Conservation (phyloP, 2,797 vertebrate genomes). For the Phataginus tricuspis region DNA sequence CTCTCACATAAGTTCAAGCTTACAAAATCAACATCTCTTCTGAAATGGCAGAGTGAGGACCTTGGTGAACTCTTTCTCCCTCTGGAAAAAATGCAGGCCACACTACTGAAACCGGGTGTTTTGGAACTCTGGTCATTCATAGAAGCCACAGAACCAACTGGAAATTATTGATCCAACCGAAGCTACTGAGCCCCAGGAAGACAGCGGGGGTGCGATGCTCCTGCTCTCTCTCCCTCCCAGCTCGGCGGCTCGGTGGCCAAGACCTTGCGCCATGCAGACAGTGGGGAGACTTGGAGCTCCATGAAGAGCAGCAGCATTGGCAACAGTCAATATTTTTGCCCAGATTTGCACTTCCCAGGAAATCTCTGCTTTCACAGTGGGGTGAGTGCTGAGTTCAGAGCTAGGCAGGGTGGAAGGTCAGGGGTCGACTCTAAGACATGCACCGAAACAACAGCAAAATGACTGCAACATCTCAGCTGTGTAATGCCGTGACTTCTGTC, state of each 20-base stretch:
- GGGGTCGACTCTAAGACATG: neutral
- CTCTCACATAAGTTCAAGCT: neutral
- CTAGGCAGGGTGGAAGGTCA: neutral
- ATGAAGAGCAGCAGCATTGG: neutral
- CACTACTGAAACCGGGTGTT: neutral
- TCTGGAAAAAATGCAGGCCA: neutral
- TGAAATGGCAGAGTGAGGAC: neutral
- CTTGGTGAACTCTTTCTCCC: neutral
- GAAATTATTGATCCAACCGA: neutral
- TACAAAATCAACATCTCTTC: neutral
- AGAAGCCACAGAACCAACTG: neutral
- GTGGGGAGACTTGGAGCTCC: neutral
- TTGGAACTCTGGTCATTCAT: neutral
- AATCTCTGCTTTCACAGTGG: neutral
- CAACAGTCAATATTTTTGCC: neutral
- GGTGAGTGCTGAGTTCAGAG: neutral
- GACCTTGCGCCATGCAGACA: neutral
- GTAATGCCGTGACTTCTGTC: neutral
- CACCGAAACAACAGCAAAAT: neutral
- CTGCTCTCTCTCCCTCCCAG: rapidly evolving
- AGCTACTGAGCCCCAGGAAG: neutral
- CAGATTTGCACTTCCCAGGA: neutral
- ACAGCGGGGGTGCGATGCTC: neutral
- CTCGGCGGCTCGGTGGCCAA: neutral
- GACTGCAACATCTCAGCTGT: neutral